Percentiles rank a stretch among this genome's conserved stretches.
Evolutionary conservation across 1,140 invertebrate species (phyloP).

Genomic region (Thaumetopoea pityocampa): DNA sequence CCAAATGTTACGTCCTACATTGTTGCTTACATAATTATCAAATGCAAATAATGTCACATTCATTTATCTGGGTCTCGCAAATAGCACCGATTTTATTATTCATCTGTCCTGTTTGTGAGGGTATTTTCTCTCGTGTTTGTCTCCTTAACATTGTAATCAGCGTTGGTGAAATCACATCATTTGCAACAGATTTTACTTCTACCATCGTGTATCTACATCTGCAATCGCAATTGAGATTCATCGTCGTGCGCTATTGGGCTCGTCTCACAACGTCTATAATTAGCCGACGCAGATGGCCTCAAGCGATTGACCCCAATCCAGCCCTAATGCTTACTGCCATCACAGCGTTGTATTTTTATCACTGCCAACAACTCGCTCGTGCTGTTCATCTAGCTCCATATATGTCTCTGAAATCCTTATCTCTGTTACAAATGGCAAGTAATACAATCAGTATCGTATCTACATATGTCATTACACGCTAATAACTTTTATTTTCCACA

Average conservation of each 20-base stretch:
- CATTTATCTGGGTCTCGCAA: neutral
- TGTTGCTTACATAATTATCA: slow-evolving; percentile 10
- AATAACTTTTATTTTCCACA: too few species aligned
- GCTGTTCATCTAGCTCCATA: slow-evolving; percentile 23
- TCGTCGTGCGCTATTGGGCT: slow-evolving; percentile 48
- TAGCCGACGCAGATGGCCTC: slow-evolving; percentile 68
- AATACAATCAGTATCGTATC: too few species aligned
- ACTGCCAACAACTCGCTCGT: slow-evolving; percentile 41
- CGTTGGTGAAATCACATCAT: slow-evolving; percentile 4
- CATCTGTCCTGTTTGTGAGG: neutral
- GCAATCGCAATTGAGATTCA: slow-evolving; percentile 43
- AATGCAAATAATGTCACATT: slow-evolving; percentile 2
- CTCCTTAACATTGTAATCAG: neutral
- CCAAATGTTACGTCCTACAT: slow-evolving; percentile 8
- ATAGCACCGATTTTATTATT: slow-evolving; percentile 3
- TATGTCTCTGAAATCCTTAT: slow-evolving; percentile 31
- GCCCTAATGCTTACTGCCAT: slow-evolving; percentile 59
- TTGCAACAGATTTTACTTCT: slow-evolving; percentile 15
- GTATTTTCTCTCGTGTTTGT: neutral
- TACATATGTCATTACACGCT: too few species aligned
- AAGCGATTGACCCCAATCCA: slow-evolving; percentile 70
- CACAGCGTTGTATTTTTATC: slow-evolving; percentile 61
- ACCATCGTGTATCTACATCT: slow-evolving; percentile 13
- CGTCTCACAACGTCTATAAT: slow-evolving; percentile 61
- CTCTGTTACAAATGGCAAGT: slow-evolving; percentile 17